Evolutionary conservation across 2,113 vertebrate genomes (phyloP).

Genomic region (Bubalus kerabau): DNA sequence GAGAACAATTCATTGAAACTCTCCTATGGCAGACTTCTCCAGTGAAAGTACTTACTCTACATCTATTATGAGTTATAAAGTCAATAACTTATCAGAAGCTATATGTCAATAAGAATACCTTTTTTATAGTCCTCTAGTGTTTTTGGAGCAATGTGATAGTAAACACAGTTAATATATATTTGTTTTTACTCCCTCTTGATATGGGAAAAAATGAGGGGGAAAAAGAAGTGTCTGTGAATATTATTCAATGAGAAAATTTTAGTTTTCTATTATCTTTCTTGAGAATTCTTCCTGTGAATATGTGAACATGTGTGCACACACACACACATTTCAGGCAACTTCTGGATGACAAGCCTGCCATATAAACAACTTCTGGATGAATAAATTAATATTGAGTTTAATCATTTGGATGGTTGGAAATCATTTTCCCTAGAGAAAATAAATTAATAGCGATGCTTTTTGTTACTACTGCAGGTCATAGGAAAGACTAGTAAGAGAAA

Average conservation of each 20-base stretch:
- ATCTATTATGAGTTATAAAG: background rate
- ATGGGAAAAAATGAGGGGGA: background rate
- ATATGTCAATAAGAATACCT: background rate
- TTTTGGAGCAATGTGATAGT: background rate
- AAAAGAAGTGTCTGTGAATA: accelerated
- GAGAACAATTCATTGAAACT: background rate
- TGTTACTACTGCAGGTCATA: background rate
- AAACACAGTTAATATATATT: background rate
- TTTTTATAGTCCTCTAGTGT: background rate
- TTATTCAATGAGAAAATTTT: background rate
- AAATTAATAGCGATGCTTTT: background rate
- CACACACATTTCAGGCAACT: background rate
- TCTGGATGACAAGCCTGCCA: background rate
- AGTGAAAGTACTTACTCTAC: background rate
- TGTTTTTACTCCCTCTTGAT: background rate
- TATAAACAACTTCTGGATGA: background rate
- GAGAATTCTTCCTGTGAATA: background rate
- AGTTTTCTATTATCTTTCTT: background rate
- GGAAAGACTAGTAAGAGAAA: background rate
- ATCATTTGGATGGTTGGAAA: background rate
- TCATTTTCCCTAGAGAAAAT: background rate
- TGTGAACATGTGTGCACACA: background rate
- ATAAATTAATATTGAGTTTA: background rate
- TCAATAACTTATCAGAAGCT: background rate
- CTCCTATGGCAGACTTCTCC: background rate